Evolutionary conservation across 2,797 vertebrate species (phyloP), one percentile per base, ranked within the genome.

Genomic region (Setipinna tenuifilis): DNA sequence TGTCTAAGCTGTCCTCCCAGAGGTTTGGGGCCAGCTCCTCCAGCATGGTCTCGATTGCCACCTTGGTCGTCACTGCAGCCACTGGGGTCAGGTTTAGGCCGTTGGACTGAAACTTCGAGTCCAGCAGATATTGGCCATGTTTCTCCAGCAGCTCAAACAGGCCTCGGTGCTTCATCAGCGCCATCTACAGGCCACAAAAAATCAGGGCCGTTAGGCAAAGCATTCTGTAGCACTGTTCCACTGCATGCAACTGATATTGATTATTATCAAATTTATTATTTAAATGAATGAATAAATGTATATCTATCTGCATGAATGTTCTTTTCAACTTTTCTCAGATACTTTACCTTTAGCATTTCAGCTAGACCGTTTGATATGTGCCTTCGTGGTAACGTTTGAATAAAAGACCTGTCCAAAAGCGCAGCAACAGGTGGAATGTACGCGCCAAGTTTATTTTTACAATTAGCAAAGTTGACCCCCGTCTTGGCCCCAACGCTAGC

Each of bases 1-100:
- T 94, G 90, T 97, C 92, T 5, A 97, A 91, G 75, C 96, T 95
- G 35, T 97, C 96, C 87, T 97, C 96, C 96, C 96, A 97, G 23
- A 97, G 95, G 86, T 97, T 97, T 75, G 96, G 96, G 54, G 96
- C 96, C 17, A 97, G 92, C 88, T 97, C 96, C 90, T 97, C 96
- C 83, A 97, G 85, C 96, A 97, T 96, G 41, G 95, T 95, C 85
- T 93, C 93, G 25, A 97, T 97, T 75, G 96, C 96, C 44, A 95
- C 92, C 35, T 89, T 94, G 31, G 95, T 96, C 0, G 93, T 91
- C 41, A 94, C 93, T 31, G 95, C 91, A 3, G 95, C 95, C 75
- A 90, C 90, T 0, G 95, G 93, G 3, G 85, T 0, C 0, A 80
- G 28, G 86, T 85, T 57, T 0, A 46, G 86, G 2, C 81, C 41